phyloP scores from a whole-genome alignment of 1,140 invertebrate genomes.

The Panagrolaimus sp. region DNA sequence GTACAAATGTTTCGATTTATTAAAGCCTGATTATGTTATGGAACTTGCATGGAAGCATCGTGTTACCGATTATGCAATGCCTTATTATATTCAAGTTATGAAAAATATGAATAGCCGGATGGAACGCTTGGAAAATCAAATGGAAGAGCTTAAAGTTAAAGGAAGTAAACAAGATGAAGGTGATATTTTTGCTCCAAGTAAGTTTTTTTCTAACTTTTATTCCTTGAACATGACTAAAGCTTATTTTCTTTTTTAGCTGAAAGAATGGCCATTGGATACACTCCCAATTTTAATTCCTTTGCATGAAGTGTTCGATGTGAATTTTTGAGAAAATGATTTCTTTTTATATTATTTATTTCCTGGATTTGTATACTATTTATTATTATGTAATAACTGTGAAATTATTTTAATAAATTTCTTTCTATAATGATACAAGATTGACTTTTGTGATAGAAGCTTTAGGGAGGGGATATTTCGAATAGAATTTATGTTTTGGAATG shows the following conservation, averaged over 20 bases:
- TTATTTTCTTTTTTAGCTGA: conserved; percentile 2
- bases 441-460: too few species aligned
- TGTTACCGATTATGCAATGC: conserved; percentile 99
- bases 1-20: conserved; percentile 96
- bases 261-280: conserved; percentile 10
- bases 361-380: too few species aligned
- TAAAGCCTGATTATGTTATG: conserved; percentile 94
- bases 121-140: conserved; percentile 4
- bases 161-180: neutral
- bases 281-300: neutral
- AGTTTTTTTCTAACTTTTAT: neutral
- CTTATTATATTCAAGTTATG: conserved; percentile 90
- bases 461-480: too few species aligned
- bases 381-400: too few species aligned
- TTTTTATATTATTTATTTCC: too few species aligned
- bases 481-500: too few species aligned
- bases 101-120: conserved; percentile 7
- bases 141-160: neutral
- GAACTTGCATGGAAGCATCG: conserved; percentile 96
- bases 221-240: neutral
- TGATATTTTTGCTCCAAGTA: neutral
- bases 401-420: too few species aligned
- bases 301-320: neutral
- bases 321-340: too few species aligned
- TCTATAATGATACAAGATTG: too few species aligned